Evolutionary conservation across 2,113 vertebrate species (phyloP).

Genomic region (Pygoscelis antarcticus): DNA sequence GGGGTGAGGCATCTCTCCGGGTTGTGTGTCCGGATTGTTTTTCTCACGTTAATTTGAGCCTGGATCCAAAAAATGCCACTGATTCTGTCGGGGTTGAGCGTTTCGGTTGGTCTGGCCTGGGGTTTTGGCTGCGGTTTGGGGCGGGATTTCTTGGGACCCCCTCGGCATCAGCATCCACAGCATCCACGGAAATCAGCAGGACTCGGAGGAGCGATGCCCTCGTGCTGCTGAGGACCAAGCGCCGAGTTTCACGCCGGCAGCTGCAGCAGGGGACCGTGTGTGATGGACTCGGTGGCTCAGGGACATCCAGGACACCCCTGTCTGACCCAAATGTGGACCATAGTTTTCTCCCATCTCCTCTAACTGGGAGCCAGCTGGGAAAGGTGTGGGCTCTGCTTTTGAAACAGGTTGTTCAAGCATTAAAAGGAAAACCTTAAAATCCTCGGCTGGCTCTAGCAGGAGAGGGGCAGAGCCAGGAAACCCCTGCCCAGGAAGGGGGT

Average conservation of each 20-base stretch:
- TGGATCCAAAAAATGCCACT: neutral
- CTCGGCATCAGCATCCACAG: fast-evolving
- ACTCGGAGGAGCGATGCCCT: fast-evolving
- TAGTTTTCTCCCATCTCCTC: neutral
- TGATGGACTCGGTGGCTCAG: neutral
- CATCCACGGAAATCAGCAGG: fast-evolving
- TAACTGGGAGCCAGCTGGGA: neutral
- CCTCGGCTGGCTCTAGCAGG: neutral
- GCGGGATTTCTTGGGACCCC: neutral
- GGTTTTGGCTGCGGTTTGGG: neutral
- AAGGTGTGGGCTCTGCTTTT: neutral
- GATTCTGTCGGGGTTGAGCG: neutral
- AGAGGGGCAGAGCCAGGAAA: neutral
- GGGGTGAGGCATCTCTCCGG: neutral
- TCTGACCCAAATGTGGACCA: fast-evolving
- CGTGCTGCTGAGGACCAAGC: neutral
- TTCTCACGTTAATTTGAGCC: neutral
- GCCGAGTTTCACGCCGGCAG: fast-evolving
- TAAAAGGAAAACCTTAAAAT: neutral
- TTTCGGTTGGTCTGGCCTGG: no score
- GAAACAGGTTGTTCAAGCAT: fast-evolving
- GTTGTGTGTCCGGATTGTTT: neutral
- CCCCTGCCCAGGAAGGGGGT: neutral
- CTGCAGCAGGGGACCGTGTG: neutral
- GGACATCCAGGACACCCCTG: neutral